Base-by-base conservation (phyloP, 1,140 invertebrate species). In the Hylyphantes graminicola region DNA sequence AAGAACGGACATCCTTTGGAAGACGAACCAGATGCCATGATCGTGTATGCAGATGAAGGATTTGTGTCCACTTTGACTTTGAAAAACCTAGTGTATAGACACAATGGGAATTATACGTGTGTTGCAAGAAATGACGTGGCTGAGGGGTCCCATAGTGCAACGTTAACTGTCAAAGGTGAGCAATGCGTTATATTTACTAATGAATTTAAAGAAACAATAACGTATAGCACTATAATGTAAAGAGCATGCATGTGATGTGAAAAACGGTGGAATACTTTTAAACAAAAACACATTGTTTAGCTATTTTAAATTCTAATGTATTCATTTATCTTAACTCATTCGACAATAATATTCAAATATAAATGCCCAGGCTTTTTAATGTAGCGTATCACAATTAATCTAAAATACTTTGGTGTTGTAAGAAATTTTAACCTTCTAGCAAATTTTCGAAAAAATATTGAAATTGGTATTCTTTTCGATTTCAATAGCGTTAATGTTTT, bases 81-180 rank as follows among this genome's bases (percentile, higher is more conserved):
- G 19, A 88, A 87, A 55, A 88, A 90, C 67, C 88, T 89, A 10
- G 88, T 86, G 51, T 89, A 89, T 7, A 87, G 88, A 64, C 91
- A 92, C 87, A 89, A 90, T 83, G 92, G 92, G 11, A 91, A 92
- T 87, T 93, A 92, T 88, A 92, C 92, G 2, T 93, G 92, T 86
- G 87, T 89, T 35, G 92, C 91, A 53, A 89, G 88, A 63, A 93
- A 92, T 87, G 87, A 87, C 13, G 91, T 91, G 13, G 91, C 90
- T 7, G 89, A 88, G 15, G 90, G 89, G 2, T 90, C 87, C 74
- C 90, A 90, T 87, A 91, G 91, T n/a, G 90, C 92, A 6, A 86
- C 87, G n/a, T 88, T 83, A 13, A 75, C 72, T 12, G 81, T 83
- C 3, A 83, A 83, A 83, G 81, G 81, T 83, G 54, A 7, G 19